Conservation (phyloP, 2,113 vertebrate genomes). For the Emberiza fucata region DNA sequence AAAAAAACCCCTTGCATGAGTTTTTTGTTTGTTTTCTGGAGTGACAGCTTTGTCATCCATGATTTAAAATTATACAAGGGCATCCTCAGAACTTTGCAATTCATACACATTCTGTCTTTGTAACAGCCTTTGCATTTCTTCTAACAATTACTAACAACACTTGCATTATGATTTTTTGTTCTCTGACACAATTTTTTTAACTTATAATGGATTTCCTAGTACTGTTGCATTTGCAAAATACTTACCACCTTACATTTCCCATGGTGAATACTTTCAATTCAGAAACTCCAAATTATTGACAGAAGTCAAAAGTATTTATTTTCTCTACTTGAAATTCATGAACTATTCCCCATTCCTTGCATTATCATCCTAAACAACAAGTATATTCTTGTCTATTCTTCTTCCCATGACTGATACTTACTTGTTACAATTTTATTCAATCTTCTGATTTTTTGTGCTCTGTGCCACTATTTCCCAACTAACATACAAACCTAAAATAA, state of each 20-base stretch:
- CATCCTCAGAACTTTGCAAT: not conserved
- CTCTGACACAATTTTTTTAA: accelerated
- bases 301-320: not conserved
- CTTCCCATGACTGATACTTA: not conserved
- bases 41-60: not conserved
- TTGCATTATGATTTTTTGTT: not conserved
- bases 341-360: not conserved
- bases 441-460: not conserved
- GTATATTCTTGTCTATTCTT: not conserved
- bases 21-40: not conserved
- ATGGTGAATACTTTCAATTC: not conserved
- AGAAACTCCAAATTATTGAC: not conserved
- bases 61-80: not conserved
- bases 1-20: accelerated
- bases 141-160: not conserved
- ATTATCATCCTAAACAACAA: not conserved
- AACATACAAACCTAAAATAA: not conserved
- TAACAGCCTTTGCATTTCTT: not conserved
- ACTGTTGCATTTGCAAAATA: not conserved
- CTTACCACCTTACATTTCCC: not conserved
- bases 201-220: not conserved
- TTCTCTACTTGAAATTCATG: accelerated
- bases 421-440: not conserved
- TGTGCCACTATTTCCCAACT: not conserved
- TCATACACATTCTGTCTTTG: not conserved